A percentile compares a stretch with the other conserved stretches of the same genome.
These are phyloP conservation scores for Mystacides longicornis DNA, from an alignment of 2,888 invertebrate genomes.

Conservation along the genomic window DNA sequence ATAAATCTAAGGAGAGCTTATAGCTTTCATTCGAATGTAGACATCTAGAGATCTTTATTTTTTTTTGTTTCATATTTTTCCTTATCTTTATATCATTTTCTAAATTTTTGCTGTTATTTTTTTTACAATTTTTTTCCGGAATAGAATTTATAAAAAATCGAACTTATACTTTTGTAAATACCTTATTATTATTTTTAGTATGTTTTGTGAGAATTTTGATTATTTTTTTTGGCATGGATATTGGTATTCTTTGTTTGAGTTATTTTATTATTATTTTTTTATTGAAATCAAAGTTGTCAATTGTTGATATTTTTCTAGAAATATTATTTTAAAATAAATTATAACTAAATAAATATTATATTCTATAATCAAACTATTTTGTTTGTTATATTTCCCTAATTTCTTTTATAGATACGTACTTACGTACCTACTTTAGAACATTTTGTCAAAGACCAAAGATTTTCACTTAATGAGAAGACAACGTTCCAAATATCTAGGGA, in stretches of 20 bases:
- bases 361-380: neutral
- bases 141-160: neutral
- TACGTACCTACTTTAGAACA: neutral
- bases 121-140: neutral
- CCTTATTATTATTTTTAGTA: too few species aligned
- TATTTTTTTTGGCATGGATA: neutral
- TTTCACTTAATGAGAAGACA: too few species aligned
- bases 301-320: neutral
- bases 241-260: neutral
- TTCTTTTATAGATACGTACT: neutral
- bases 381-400: neutral
- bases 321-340: too few species aligned
- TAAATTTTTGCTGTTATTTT: neutral
- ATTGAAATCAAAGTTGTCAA: neutral
- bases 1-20: conserved; percentile 34
- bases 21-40: too few species aligned
- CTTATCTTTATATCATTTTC: too few species aligned
- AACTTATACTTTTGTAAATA: too few species aligned
- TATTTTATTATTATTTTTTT: neutral
- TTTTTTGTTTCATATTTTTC: too few species aligned
- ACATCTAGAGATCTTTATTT: too few species aligned
- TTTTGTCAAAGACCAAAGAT: too few species aligned
- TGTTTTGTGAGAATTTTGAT: too few species aligned
- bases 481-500: too few species aligned
- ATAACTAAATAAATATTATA: too few species aligned